Base-by-base conservation (phyloP, 2,888 invertebrate genomes). In the Cryptops parisi region DNA sequence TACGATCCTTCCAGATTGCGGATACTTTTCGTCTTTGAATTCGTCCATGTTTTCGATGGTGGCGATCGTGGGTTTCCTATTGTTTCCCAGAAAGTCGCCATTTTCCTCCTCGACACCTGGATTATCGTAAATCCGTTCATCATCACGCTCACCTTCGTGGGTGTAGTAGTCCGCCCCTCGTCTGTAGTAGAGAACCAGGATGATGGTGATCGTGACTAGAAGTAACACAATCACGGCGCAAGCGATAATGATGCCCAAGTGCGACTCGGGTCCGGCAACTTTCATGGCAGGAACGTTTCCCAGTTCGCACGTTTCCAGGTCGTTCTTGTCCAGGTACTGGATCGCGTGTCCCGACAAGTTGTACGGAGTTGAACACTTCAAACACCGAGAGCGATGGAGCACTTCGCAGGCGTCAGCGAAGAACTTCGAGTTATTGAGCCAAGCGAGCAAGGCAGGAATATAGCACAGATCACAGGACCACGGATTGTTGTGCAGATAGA, bases 101-200 rank as follows among this genome's bases (percentile, higher is more conserved):
- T 52, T 54, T 24, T 56, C 56, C 27, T 56, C 56, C 21, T 56
- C 56, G 3, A 51, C 54, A 0, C 52, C 54, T n/a, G 54, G 56
- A 26, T 56, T 56, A 43, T 56, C 56, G 48, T 56, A 56, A 17
- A 56, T 52, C 2, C 54, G 57, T 21, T 57, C 55, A n/a, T 63
- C 63, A 19, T 62, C 63, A 55, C 73, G 69, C 58, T 80, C 79
- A 65, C 82, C 84, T 67, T 85, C 85, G 64, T 84, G 78, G 9
- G 85, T 86, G 66, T 85, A 85, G 68, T 86, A 86, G 46, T 78
- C 77, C 3, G 81, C 80, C 3, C 81, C 79, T 54, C 62, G 60
- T 6, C 80, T 75, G 60, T 81, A 79, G 62, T 81, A 82, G 61
- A 78, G 76, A 50, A 82, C 70, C 2, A 77, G 77, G 21, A 61